Conservation (phyloP, 2,888 invertebrate genomes). For the Drosophila cracens region DNA sequence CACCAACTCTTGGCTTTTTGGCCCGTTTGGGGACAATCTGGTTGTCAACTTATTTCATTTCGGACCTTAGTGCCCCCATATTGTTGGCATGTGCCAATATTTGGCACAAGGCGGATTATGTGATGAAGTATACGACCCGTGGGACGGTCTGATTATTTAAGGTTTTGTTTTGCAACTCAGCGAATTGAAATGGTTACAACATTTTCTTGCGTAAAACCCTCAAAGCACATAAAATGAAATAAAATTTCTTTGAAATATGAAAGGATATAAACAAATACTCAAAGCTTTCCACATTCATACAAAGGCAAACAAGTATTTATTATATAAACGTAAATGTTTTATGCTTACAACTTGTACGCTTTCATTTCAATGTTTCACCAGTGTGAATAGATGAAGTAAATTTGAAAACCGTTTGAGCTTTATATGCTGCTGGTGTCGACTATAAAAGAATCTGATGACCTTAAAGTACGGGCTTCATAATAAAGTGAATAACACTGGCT, state of each 20-base stretch:
- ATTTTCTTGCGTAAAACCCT: neutral
- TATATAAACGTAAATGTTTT: neutral
- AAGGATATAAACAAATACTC: neutral
- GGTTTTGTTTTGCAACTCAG: slow-evolving; percentile 29
- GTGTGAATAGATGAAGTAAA: neutral
- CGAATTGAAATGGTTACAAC: slow-evolving; percentile 4
- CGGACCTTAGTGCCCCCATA: slow-evolving; percentile 31
- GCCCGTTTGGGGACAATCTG: slow-evolving; percentile 46
- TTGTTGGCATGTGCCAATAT: slow-evolving; percentile 36
- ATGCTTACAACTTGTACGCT: neutral
- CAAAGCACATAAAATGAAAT: neutral
- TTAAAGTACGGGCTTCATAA: neutral
- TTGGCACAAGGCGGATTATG: slow-evolving; percentile 41
- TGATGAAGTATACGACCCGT: slow-evolving; percentile 40
- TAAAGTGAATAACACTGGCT: neutral
- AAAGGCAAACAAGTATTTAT: neutral
- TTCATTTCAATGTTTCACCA: neutral
- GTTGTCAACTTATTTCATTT: slow-evolving; percentile 74
- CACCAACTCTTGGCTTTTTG: slow-evolving; percentile 5
- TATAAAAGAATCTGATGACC: too few relatives aligned
- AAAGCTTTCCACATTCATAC: neutral
- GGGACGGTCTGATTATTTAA: slow-evolving; percentile 35
- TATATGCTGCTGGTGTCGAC: neutral
- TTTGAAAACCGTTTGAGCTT: neutral
- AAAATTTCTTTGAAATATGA: neutral